Evolutionary conservation across 1,140 invertebrate species (phyloP).

Genomic region (Drosophila sproati): DNA sequence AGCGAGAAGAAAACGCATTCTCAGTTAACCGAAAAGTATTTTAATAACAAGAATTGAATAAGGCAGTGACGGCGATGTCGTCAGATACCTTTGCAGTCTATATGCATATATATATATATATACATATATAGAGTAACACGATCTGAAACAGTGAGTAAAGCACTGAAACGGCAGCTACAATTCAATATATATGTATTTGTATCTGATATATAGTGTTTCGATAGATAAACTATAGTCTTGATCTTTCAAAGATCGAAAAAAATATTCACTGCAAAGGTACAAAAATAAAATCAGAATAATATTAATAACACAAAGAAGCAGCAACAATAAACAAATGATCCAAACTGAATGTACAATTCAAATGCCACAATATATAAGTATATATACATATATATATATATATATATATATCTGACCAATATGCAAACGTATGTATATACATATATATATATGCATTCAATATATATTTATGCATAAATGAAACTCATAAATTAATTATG

Average conservation of each 20-base stretch:
- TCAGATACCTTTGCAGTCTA: not conserved
- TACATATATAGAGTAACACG: not conserved
- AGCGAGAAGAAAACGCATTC: conserved; percentile 15
- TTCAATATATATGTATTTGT: too few species aligned
- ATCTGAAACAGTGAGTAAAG: not conserved
- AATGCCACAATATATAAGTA: conserved; percentile 57
- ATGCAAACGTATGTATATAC: conserved; percentile 37
- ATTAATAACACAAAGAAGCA: conserved; percentile 7
- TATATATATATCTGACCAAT: conserved; percentile 49
- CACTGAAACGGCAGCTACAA: too few species aligned
- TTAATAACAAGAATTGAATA: conserved; percentile 15
- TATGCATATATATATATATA: not conserved
- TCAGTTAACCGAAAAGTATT: conserved; percentile 30
- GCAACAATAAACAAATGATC: conserved; percentile 50
- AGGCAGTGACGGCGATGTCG: not conserved
- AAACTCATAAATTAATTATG: conserved; percentile 49
- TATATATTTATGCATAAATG: not conserved
- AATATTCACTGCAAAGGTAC: conserved; percentile 8
- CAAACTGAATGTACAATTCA: conserved; percentile 58
- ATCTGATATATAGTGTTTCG: too few species aligned
- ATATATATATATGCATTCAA: conserved; percentile 30
- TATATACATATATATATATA: conserved; percentile 26
- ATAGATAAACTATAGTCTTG: too few species aligned
- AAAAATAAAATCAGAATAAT: not conserved
- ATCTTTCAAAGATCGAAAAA: not conserved